phyloP scores from a whole-genome alignment of 2,797 vertebrate genomes.

The Danio choprae region DNA sequence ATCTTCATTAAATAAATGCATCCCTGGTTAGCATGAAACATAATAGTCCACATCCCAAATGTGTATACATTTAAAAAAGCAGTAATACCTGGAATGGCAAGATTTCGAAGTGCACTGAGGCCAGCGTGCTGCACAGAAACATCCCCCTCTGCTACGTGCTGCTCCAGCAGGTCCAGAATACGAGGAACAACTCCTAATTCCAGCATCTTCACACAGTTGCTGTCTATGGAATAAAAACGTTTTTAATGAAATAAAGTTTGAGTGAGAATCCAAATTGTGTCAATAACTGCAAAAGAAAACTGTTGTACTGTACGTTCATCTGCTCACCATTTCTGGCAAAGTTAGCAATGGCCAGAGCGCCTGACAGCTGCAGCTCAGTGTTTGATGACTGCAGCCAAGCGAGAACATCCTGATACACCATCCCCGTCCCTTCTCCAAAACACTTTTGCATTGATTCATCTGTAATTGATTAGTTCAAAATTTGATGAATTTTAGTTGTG shows the following conservation, averaged over 20 bases:
- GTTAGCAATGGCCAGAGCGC: conserved; percentile 75
- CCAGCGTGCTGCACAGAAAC: conserved; percentile 88
- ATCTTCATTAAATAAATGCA: background rate
- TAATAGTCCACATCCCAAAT: too few species aligned
- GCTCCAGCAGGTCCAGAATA: conserved; percentile 86
- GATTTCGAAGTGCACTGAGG: conserved; percentile 88
- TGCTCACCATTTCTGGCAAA: conserved; percentile 79
- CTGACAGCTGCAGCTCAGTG: conserved; percentile 79
- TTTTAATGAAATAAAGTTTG: background rate
- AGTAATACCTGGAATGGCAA: conserved; percentile 86
- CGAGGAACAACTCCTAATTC: conserved; percentile 86
- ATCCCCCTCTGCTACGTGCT: conserved; percentile 82
- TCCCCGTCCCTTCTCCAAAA: conserved; percentile 76
- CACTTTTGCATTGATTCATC: conserved; percentile 82
- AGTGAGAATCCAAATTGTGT: background rate
- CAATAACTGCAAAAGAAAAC: too few species aligned
- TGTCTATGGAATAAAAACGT: conserved; percentile 72
- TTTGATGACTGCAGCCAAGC: conserved; percentile 79
- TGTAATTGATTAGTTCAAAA: conserved; percentile 57
- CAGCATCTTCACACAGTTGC: conserved; percentile 88
- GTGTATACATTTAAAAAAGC: background rate
- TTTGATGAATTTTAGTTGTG: too few species aligned
- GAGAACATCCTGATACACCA: conserved; percentile 76
- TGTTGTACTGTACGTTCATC: background rate
- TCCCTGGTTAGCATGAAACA: too few species aligned